phyloP scores from a whole-genome alignment of 2,113 vertebrate genomes.

The Myiopsitta monachus region DNA sequence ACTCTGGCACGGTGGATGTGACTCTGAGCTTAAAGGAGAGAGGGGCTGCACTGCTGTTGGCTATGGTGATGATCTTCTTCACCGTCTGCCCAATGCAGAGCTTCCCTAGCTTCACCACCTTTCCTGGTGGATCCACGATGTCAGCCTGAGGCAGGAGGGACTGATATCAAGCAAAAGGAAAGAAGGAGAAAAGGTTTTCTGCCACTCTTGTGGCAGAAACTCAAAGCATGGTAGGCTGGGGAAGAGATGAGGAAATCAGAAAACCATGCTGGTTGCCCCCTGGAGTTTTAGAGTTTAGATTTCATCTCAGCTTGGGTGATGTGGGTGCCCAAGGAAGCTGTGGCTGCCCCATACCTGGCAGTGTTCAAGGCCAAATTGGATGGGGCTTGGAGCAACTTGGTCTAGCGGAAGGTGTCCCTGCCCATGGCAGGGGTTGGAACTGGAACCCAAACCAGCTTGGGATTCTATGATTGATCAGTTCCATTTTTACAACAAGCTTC shows the following conservation, averaged over 20 bases:
- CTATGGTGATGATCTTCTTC: background rate
- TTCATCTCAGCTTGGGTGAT: no score
- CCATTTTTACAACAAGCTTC: background rate
- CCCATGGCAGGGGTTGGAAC: background rate
- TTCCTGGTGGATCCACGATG: background rate
- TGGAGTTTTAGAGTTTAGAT: background rate
- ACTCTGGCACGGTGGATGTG: background rate
- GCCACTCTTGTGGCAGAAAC: background rate
- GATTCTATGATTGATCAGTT: background rate
- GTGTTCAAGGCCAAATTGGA: background rate
- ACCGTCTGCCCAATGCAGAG: background rate
- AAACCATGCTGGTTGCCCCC: background rate
- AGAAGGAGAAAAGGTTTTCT: background rate
- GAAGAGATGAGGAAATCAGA: background rate
- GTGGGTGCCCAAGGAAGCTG: background rate
- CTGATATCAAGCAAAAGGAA: background rate
- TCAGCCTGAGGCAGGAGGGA: background rate
- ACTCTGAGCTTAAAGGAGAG: background rate
- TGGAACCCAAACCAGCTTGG: background rate
- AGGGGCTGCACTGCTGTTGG: background rate
- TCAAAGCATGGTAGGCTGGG: background rate
- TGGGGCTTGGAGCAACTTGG: background rate
- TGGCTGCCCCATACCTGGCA: background rate
- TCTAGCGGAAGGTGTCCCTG: background rate
- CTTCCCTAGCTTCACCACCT: background rate